Base-by-base conservation (phyloP, 2,113 vertebrate genomes). In the Canis aureus region DNA sequence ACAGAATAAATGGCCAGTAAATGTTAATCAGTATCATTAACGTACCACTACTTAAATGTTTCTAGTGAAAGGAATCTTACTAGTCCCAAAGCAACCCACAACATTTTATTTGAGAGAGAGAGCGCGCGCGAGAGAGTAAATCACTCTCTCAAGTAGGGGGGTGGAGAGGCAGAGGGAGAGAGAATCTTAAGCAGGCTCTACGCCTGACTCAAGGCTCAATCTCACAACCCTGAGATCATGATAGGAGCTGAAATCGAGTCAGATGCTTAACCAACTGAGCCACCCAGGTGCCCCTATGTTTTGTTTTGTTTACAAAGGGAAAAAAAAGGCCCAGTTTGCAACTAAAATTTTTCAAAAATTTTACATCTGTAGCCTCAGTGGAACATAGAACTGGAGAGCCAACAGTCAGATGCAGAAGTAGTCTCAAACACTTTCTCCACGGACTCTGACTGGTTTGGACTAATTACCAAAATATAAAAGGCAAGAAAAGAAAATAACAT, bases 401-500 rank as follows among this genome's bases (percentile, higher is more conserved):
- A 74, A 76, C 78, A 90, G 19, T 89, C 32, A 79, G 55, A 23
- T 73, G 19, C 27, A 2, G 6, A 69, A 19, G 9, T 15, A 90
- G 11, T 2, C 59, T 80, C 74, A 53, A 62, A n/a, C 35, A 38
- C n/a, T 66, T 71, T 60, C 35, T 84, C 76, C 59, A 59, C 5
- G 51, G 38, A 81, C 49, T 86, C 55, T 74, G n/a, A 76, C 0
- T 62, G 35, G 59, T 64, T 43, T 91, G 62, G n/a, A 79, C 49
- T 53, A 59, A 88, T 84, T 88, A 29, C 55, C 35, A 85, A 94
- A 95, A 62, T 64, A 25, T 23, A 93, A 79, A 79, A 96, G 16
- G 67, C 84, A 90, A 94, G 35, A 64, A 93, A 62, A 59, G 7
- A 82, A 89, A 85, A 85, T 35, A 94, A 86, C 12, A 53, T 11